Base-by-base conservation (phyloP, 1,140 invertebrate species). In the Gryllus bimaculatus region DNA sequence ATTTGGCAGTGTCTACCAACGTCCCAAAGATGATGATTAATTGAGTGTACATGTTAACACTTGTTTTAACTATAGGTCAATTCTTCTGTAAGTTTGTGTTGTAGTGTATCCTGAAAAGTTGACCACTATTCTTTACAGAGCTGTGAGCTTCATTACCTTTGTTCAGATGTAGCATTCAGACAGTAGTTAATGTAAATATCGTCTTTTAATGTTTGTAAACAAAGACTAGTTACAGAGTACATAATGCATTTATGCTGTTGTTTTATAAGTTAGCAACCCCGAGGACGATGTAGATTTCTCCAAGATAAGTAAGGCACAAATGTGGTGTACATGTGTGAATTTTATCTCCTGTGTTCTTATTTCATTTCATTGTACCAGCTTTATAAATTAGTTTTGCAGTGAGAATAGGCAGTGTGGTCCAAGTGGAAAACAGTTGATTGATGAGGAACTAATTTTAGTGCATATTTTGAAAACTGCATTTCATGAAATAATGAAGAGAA, bases 1-100 rank as follows among this genome's bases (percentile, higher is more conserved):
- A 86, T 98, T 95, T 87, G 95, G 93, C 1, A 88, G 90, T 18
- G 87, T 91, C 39, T 93, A 93, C 83, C 87, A 88, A 80, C 88
- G 90, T 81, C 88, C 88, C 47, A 87, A 87, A 8, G 90, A 91
- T 80, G 91, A 92, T 81, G 86, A 87, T 84, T 87, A 85, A 84
- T 18, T 77, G 47, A 20, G 76, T 13, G 8, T 39, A 76, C 8
- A 47, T 66, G 10, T 66, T 66, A 10, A 13, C 2, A 66, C 18
- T 66, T 66, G 18, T 66, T 66, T 10, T 66, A 66, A 10, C 54
- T 13, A 66, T 66, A 66, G 54, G 54, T 13, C 26, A 18, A 66
- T 18, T 66, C 10, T 66, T 66, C 54, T 13, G 54, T 39, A 66
- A 66, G 18, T 13, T 66, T 66, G 54, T 66, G 54, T 66, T 66